These are phyloP conservation scores for Stercorarius parasiticus DNA, from an alignment of 2,113 vertebrate species.

Conservation along the genomic window DNA sequence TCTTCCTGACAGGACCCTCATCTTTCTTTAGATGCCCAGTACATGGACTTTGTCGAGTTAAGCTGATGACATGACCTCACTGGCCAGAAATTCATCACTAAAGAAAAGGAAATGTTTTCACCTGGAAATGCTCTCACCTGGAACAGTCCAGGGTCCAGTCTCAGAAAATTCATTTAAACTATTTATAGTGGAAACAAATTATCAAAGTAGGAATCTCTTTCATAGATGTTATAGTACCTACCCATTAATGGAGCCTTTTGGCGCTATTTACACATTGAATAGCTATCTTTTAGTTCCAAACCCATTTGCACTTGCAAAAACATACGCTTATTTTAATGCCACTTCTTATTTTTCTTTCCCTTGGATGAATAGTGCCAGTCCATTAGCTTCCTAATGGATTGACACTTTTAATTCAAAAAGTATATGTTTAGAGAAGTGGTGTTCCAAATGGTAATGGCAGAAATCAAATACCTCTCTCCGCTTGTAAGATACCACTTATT, in stretches of 20 bases:
- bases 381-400: not conserved
- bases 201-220: not conserved
- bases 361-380: not conserved
- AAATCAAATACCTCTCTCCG: not conserved
- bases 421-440: not conserved
- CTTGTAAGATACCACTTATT: not conserved
- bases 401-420: not conserved
- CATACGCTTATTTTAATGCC: not conserved
- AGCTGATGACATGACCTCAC: conserved; percentile 50
- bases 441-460: not conserved
- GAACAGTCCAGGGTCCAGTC: not conserved
- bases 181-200: not conserved
- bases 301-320: not conserved
- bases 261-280: not conserved
- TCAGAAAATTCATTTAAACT: conserved; percentile 4
- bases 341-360: not conserved
- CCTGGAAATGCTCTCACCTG: conserved; percentile 34
- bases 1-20: conserved; percentile 51
- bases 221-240: not conserved
- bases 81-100: conserved; percentile 49
- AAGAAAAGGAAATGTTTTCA: conserved; percentile 45
- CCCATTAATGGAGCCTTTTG: not conserved
- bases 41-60: conserved; percentile 69
- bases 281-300: not conserved
- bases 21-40: conserved; percentile 56